A percentile compares a stretch with the other conserved stretches of the same genome.
These are phyloP conservation scores for Drosophila crucigera DNA, from an alignment of 2,888 invertebrate species.

Conservation along the genomic window DNA sequence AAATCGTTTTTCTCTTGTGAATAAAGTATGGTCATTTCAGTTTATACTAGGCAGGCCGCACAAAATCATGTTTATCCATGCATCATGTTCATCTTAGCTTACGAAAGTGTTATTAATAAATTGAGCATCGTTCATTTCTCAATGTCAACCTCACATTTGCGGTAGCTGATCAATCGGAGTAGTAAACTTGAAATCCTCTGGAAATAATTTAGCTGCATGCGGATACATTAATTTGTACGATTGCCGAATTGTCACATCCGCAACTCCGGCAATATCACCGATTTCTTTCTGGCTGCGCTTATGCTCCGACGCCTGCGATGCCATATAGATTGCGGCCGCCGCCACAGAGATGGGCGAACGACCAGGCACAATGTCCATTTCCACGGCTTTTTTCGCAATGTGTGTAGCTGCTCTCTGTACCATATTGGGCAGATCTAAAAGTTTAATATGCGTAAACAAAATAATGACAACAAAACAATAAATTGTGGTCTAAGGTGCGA, in stretches of 20 bases:
- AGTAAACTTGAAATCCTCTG: slow-evolving; percentile 97
- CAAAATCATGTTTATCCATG: slow-evolving; percentile 23
- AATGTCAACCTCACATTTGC: slow-evolving; percentile 87
- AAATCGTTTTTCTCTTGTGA: slow-evolving; percentile 51
- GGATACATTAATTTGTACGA: slow-evolving; percentile 99
- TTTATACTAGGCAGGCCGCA: slow-evolving; percentile 39
- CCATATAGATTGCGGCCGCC: slow-evolving; percentile 99
- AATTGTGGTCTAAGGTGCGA: neutral
- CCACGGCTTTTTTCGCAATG: slow-evolving; percentile 98
- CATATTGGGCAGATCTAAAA: slow-evolving; percentile 89
- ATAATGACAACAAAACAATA: neutral
- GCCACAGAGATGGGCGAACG: slow-evolving; percentile 99
- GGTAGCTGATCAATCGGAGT: slow-evolving; percentile 98
- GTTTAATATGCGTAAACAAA: neutral
- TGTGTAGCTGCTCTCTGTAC: slow-evolving; percentile 97
- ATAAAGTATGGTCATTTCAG: slow-evolving; percentile 42
- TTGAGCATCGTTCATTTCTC: slow-evolving; percentile 61
- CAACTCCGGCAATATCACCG: slow-evolving; percentile 98
- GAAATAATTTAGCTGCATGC: slow-evolving; percentile 96
- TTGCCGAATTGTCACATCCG: slow-evolving; percentile 98
- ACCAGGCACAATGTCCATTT: slow-evolving; percentile 98
- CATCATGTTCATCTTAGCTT: slow-evolving; percentile 25
- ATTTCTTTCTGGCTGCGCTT: slow-evolving; percentile 99
- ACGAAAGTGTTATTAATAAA: slow-evolving; percentile 38
- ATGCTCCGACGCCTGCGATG: slow-evolving; percentile 97